Evolutionary conservation across 2,888 invertebrate species (phyloP).

Genomic region (Sclerodermus sp.): DNA sequence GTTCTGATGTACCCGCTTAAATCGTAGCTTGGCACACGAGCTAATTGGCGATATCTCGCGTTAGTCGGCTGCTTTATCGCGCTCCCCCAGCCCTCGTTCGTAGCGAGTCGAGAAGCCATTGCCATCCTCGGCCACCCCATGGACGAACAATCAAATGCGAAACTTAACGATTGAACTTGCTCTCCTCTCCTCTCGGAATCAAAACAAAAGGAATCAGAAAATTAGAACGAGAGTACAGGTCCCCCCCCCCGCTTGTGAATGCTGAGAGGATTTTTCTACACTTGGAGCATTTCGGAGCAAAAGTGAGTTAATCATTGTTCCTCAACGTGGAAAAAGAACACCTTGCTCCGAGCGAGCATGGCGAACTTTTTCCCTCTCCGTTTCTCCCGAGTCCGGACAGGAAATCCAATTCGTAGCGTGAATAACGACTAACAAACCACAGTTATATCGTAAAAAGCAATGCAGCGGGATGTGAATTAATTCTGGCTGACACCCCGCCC

Average conservation of each 20-base stretch:
- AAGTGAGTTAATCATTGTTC: too few species aligned
- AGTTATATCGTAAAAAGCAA: conserved; percentile 57
- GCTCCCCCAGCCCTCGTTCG: too few species aligned
- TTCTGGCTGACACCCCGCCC: conserved; percentile 41
- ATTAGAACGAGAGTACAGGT: too few species aligned
- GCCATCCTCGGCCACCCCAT: conserved; percentile 7
- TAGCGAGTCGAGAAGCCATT: conserved; percentile 39
- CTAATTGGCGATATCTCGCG: conserved; percentile 51
- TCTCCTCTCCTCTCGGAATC: too few species aligned
- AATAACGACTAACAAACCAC: conserved; percentile 58
- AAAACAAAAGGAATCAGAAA: too few species aligned
- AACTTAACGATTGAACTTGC: too few species aligned
- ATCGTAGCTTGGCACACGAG: conserved; percentile 44
- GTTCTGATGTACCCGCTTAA: conserved; percentile 24
- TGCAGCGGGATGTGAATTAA: conserved; percentile 56
- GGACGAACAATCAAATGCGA: too few species aligned
- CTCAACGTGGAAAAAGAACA: too few species aligned
- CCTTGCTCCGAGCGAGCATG: too few species aligned
- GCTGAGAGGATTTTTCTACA: too few species aligned
- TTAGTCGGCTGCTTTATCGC: conserved; percentile 43
- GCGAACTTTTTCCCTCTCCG: conserved; percentile 1
- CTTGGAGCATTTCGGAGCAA: too few species aligned
- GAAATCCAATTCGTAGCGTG: conserved; percentile 52
- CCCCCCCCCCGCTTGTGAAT: too few species aligned
- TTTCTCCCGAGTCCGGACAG: conserved; percentile 19